Conservation (phyloP, 2,888 invertebrate species). For the Polyommatus icarus region DNA sequence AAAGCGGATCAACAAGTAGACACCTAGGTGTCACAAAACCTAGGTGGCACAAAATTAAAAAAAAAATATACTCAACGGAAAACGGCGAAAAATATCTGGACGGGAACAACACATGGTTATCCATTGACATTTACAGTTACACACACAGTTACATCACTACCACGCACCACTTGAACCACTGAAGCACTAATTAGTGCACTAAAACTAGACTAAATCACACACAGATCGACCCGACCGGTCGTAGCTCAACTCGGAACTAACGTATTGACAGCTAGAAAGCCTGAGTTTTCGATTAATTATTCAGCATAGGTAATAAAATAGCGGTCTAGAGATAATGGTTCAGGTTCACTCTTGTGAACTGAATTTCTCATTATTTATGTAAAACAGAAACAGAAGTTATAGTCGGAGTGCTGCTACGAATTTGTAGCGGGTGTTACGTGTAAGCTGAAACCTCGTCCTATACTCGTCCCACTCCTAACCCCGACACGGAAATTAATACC, state of each 20-base stretch:
- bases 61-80: slow-evolving; percentile 24
- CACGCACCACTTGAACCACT: background rate
- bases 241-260: background rate
- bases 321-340: slow-evolving; percentile 8
- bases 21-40: no score
- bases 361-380: background rate
- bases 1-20: background rate
- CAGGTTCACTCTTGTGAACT: slow-evolving; percentile 5
- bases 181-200: background rate
- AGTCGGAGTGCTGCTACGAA: background rate
- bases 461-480: no score
- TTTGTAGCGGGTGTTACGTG: background rate
- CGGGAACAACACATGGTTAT: slow-evolving; percentile 22
- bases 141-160: background rate
- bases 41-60: background rate
- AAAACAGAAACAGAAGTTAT: background rate
- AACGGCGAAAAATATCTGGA: slow-evolving; percentile 12
- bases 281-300: slow-evolving; percentile 16
- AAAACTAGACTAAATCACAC: background rate
- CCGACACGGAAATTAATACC: no score
- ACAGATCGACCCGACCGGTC: background rate
- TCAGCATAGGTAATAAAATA: slow-evolving; percentile 9
- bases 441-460: background rate
- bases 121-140: background rate
- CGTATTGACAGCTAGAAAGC: slow-evolving; percentile 14